Base-by-base conservation (phyloP, 2,113 vertebrate species). In the Paralichthys olivaceus region DNA sequence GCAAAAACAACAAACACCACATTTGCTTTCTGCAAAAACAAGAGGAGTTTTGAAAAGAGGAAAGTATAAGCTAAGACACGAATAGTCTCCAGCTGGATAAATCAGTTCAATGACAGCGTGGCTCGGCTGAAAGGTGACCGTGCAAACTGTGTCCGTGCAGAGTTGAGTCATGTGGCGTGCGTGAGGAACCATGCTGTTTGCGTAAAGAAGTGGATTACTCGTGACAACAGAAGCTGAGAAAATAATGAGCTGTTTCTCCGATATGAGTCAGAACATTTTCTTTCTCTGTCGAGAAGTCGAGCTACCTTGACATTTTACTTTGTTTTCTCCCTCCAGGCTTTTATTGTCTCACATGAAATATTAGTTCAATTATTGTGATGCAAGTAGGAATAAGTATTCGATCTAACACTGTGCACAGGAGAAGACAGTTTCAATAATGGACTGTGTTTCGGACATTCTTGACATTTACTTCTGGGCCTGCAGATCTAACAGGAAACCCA, bases 1-100 rank as follows among this genome's bases (percentile, higher is more conserved):
- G 70, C 45, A 79, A 67, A 86, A 68, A 72, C 49, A 56, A 78
- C 71, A 85, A 75, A 87, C 70, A 62, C 15, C 72, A 79, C 34
- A 69, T 2, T 34, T 57, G 1, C 0, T 26, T 51, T 32, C 43
- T 37, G 17, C n/a, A 78, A 22, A 62, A 77, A 75, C 23, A 32
- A 75, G 58, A 60, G 8, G 20, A 56, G 17, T 32, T 19, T 63
- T 69, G 14, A 74, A 63, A 72, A 23, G 19, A 58, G 28, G 26
- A 51, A 40, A 8, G 29, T 68, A 53, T 23, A 68, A 59, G 37
- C 54, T 77, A 37, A 68, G 63, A 60, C 53, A 73, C 29, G 54
- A 87, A 43, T 29, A 45, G 28, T 70, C 58, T 69, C 77, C 47
- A 77, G 68, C 72, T 49, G 56, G 60, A 69, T 32, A 43, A 84